Base-by-base conservation (phyloP, 1,140 invertebrate genomes). In the Drosophila serrata region DNA sequence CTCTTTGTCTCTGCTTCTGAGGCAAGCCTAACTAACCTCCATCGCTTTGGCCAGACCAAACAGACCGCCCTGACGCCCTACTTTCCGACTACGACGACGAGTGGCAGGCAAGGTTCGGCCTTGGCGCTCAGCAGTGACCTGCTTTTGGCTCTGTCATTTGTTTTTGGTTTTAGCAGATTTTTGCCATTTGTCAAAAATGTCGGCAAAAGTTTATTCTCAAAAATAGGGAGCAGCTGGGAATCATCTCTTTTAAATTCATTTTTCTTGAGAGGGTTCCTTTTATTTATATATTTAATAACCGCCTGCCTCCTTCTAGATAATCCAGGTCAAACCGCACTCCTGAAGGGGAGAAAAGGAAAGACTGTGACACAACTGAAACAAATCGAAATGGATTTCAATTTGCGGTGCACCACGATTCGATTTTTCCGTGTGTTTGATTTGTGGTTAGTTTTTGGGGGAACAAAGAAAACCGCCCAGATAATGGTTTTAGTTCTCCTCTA, bases 91-190 rank as follows among this genome's bases (percentile, higher is more conserved):
- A 45, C 42, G 49, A 9, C 49, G 19, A 55, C 51, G 33, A 55
- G 51, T 76, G 72, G 69, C 53, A 74, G 74, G 69, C 88, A 85
- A 91, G 81, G 81, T 84, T 84, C 82, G 88, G 81, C 88, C 88
- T 91, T 91, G 88, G 82, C 81, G 82, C 78, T 87, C 87, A 87
- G 84, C 87, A 91, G 75, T 84, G 88, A 91, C 88, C 88, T 69
- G 82, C 88, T 85, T 88, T 81, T 64, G 33, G n/a, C 27, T 45
- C 17, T 11, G n/a, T 33, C 29, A 39, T 33, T 70, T 49, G 69
- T 42, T 67, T 67, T 53, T 27, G 35, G 33, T 49, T 40, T 29
- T 5, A 37, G 13, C 27, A 31, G 29, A 63, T 29, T 37, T 19
- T 29, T 65, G 29, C 29, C 45, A 68, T 62, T 46, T 46, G 24